phyloP scores from a whole-genome alignment of 2,113 vertebrate genomes.

The Acrocephalus arundinaceus region DNA sequence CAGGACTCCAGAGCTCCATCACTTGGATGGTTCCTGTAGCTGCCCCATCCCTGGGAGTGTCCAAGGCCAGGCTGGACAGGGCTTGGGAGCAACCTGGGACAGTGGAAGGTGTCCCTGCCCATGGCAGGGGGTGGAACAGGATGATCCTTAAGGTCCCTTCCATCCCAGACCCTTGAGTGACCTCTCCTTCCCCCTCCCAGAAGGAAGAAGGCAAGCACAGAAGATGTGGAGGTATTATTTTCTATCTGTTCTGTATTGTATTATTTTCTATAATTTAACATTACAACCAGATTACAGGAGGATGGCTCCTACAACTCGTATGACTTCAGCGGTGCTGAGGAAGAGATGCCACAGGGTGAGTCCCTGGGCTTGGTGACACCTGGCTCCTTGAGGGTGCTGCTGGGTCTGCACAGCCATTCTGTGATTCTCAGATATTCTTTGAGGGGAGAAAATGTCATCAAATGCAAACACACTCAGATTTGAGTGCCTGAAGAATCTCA shows the following conservation, averaged over 20 bases:
- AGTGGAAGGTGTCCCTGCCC: neutral
- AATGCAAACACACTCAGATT: neutral
- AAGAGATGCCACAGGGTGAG: constrained; percentile 87
- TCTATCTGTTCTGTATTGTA: neutral
- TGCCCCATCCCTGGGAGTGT: neutral
- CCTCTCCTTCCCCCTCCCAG: neutral
- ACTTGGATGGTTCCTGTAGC: neutral
- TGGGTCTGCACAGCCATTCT: neutral
- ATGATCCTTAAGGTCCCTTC: neutral
- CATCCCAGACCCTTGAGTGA: neutral
- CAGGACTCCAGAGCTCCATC: neutral
- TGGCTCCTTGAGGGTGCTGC: neutral
- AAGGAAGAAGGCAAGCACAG: constrained; percentile 42
- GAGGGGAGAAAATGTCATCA: neutral
- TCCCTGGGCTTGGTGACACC: neutral
- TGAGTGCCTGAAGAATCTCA: neutral
- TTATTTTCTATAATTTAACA: neutral
- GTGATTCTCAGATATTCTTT: neutral
- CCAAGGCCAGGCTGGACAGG: neutral
- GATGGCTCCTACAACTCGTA: constrained; percentile 76
- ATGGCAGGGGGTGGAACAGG: neutral
- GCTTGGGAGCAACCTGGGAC: neutral
- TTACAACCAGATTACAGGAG: neutral
- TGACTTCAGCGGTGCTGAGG: constrained; percentile 84
- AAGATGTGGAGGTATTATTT: neutral